Base-by-base conservation (phyloP, 2,797 vertebrate species). In the Etheostoma perlongum region DNA sequence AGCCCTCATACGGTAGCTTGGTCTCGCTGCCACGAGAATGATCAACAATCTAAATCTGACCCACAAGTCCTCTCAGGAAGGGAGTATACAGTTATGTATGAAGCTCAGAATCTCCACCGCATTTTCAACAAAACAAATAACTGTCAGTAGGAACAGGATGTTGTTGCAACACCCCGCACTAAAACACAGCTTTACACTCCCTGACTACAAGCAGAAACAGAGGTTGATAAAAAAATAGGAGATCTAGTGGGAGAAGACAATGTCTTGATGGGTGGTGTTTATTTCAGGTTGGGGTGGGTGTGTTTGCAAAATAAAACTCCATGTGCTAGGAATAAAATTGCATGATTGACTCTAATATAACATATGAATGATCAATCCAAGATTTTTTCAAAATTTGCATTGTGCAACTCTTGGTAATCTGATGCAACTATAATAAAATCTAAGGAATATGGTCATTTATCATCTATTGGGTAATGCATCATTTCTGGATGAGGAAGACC, bases 81-180 rank as follows among this genome's bases (percentile, higher is more conserved):
- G 2, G 8, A 68, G 74, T 51, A 76, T 59, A 82, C 71, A 82
- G 82, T 83, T 84, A 67, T 81, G 74, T 57, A 88, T 85, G 65
- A 6, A 33, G 71, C 57, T 57, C 47, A 0, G 52, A 71, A 88
- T 88, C 85, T 83, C 49, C 68, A 76, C 79, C 69, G 71, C 49
- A 74, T 83, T 83, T 88, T 89, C 75, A 69, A 78, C 81, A 72
- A 88, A 88, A 86, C 88, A 90, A 89, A 91, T 84, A 87, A 66
- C 60, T 85, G 84, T 83, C 72, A 76, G 78, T 52, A 1, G 74
- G 67, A 84, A 88, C 92, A 93, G 93, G 93, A 94, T 92, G 92
- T 93, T 92, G 87, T 90, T 92, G 90, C 90, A 89, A 91, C 85
- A 93, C 74, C 79, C 61, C 16, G 9, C 61, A 61, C 82, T 48